These are phyloP conservation scores for Aurelia aurita complex sp. Pacific DNA, from an alignment of 30 jellyfish, hydroid and myxozoan genomes.

Conservation along the genomic window DNA sequence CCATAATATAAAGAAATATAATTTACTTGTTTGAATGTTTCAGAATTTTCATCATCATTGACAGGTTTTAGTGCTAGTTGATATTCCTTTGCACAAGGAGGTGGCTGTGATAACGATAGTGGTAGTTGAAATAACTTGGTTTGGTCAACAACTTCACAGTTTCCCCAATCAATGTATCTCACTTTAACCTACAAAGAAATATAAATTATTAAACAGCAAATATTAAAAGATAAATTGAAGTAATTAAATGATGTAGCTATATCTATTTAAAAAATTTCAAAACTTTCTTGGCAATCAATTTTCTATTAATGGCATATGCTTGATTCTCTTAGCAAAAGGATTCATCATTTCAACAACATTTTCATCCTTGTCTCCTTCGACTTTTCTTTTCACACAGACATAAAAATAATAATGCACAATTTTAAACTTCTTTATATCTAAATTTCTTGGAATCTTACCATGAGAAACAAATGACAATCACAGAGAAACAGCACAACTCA, in stretches of 20 bases:
- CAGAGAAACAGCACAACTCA: too few species aligned
- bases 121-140: conserved; percentile 52
- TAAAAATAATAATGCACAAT: too few species aligned
- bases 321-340: too few species aligned
- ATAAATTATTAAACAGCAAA: neutral
- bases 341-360: too few species aligned
- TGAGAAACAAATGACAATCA: too few species aligned
- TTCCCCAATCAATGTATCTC: conserved; percentile 73
- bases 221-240: neutral
- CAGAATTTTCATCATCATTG: conserved; percentile 27
- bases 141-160: conserved; percentile 47
- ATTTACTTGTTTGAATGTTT: conserved; percentile 36
- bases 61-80: conserved; percentile 27
- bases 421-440: too few species aligned
- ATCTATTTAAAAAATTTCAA: too few species aligned
- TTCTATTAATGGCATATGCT: too few species aligned
- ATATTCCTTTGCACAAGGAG: conserved; percentile 57
- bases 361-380: too few species aligned
- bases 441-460: too few species aligned
- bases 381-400: too few species aligned
- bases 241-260: neutral
- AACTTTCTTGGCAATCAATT: too few species aligned
- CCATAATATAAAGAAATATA: neutral
- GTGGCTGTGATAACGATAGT: conserved; percentile 24
- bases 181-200: conserved; percentile 39